Percentiles rank a stretch among this genome's conserved stretches.
Conservation (phyloP, 2,113 vertebrate genomes). For the Hepsetus odoe region DNA sequence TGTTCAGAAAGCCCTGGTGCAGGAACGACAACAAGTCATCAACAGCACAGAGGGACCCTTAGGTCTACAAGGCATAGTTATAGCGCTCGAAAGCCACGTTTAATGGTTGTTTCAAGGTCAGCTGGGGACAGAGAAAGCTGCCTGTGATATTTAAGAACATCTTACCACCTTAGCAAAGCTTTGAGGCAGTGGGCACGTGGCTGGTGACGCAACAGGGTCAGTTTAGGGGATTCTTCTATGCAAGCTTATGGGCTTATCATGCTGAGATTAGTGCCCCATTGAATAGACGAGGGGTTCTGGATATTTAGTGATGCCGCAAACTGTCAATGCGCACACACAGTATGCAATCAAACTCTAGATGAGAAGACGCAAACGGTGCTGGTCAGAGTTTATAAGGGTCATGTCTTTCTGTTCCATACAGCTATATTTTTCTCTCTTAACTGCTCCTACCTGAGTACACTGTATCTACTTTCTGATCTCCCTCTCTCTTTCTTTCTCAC, state of each 20-base stretch:
- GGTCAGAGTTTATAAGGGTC: not conserved
- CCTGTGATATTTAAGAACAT: conserved; percentile 70
- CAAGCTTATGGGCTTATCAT: conserved; percentile 66
- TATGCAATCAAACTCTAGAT: not conserved
- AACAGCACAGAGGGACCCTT: conserved; percentile 40
- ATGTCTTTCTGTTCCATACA: conserved; percentile 1
- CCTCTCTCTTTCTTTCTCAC: conserved; percentile 36
- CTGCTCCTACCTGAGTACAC: not conserved
- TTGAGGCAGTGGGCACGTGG: conserved; percentile 60
- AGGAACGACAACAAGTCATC: conserved; percentile 50
- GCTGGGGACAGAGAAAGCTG: conserved; percentile 57
- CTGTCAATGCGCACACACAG: not conserved
- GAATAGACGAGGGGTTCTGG: conserved; percentile 52
- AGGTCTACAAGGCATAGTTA: conserved; percentile 43
- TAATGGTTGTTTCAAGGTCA: conserved; percentile 62
- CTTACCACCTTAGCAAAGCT: conserved; percentile 60
- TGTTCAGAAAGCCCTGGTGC: conserved; percentile 40
- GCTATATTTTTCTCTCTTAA: not conserved
- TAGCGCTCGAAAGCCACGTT: conserved; percentile 61
- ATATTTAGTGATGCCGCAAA: conserved; percentile 13
- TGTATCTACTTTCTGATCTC: not conserved
- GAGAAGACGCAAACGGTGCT: not conserved
- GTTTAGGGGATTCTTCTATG: conserved; percentile 56
- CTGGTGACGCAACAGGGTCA: conserved; percentile 55
- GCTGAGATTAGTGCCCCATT: conserved; percentile 65